phyloP scores from a whole-genome alignment of 1,140 invertebrate genomes.

The Drosophila murphyi region DNA sequence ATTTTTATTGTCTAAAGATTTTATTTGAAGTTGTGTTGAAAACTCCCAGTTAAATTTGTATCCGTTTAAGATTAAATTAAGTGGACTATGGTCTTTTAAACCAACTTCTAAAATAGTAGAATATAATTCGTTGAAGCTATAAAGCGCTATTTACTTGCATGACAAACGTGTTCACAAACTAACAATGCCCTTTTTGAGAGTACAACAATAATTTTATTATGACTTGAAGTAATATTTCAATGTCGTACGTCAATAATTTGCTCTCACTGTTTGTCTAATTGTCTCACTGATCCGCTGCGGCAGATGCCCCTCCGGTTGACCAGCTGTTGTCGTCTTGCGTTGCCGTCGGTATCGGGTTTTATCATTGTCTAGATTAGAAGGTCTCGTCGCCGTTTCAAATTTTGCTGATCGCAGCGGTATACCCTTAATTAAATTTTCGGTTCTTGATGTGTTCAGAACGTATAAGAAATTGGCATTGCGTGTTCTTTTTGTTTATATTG shows the following conservation, averaged over 20 bases:
- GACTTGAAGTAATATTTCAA: slow-evolving; percentile 55
- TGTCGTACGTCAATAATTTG: slow-evolving; percentile 70
- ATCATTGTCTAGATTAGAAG: slow-evolving; percentile 77
- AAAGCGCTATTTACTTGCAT: neutral
- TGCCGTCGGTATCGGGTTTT: slow-evolving; percentile 41
- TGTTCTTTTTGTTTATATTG: slow-evolving; percentile 35
- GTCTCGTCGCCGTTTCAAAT: slow-evolving; percentile 65
- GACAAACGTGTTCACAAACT: neutral
- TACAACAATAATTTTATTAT: slow-evolving; percentile 37
- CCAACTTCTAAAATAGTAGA: too few species aligned
- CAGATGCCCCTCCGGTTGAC: slow-evolving; percentile 53
- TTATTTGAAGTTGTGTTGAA: too few species aligned
- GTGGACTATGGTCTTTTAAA: too few species aligned
- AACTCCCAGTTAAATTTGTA: too few species aligned
- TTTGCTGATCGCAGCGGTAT: slow-evolving; percentile 81
- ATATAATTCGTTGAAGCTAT: too few species aligned
- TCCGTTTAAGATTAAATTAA: too few species aligned
- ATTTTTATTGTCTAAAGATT: too few species aligned
- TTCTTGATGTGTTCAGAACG: slow-evolving; percentile 38
- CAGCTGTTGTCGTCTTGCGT: slow-evolving; percentile 45
- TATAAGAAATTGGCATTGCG: slow-evolving; percentile 52
- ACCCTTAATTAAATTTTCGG: slow-evolving; percentile 75
- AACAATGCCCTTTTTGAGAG: neutral
- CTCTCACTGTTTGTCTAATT: slow-evolving; percentile 71
- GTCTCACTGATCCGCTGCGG: slow-evolving; percentile 30